Evolutionary conservation across 1,140 invertebrate genomes (phyloP).

Genomic region (Aphelinus certus): DNA sequence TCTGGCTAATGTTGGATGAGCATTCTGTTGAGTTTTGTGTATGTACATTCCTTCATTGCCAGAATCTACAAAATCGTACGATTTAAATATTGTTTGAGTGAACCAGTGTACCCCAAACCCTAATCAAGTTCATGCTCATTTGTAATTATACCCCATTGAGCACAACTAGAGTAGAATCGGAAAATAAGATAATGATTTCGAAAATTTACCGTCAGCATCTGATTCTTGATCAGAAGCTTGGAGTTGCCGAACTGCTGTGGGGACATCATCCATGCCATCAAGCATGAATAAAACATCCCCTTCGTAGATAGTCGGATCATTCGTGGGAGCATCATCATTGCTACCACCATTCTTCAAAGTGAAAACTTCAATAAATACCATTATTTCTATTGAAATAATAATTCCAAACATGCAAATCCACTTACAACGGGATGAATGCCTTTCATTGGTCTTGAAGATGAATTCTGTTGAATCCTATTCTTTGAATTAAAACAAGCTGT

Average conservation of each 20-base stretch:
- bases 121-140: conserved; percentile 1
- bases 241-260: conserved; percentile 42
- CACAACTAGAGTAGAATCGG: too few relatives aligned
- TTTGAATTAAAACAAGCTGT: conserved; percentile 12
- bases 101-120: not conserved
- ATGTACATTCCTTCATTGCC: conserved; percentile 65
- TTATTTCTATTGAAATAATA: too few relatives aligned
- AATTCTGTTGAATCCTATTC: conserved; percentile 8
- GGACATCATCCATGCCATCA: conserved; percentile 66
- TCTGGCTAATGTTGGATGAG: conserved; percentile 64
- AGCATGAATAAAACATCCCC: conserved; percentile 66
- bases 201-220: conserved; percentile 63
- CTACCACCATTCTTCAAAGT: conserved; percentile 50
- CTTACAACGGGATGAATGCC: conserved; percentile 20
- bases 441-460: conserved; percentile 11
- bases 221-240: conserved; percentile 63
- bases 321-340: conserved; percentile 45
- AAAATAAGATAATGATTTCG: conserved; percentile 2
- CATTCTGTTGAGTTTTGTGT: conserved; percentile 54
- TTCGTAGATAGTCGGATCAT: conserved; percentile 58
- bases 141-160: not conserved
- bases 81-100: conserved; percentile 8
- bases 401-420: not conserved
- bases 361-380: conserved; percentile 8
- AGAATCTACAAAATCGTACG: conserved; percentile 52